Percentiles rank a stretch among this genome's conserved stretches.
Evolutionary conservation across 1,140 invertebrate species (phyloP).

Genomic region (Anoplolepis gracilipes): DNA sequence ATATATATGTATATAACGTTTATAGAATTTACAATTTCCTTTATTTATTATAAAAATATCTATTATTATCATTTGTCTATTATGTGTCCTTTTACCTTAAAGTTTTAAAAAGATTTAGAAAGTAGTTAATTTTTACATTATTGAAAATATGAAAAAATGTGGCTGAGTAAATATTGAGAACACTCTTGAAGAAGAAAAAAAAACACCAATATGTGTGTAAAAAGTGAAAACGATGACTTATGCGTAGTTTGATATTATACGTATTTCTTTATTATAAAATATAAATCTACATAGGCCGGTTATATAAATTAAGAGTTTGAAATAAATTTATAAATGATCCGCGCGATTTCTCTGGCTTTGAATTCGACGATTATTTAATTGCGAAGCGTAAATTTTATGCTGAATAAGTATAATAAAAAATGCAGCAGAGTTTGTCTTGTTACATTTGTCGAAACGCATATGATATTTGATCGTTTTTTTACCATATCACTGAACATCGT

Average conservation of each 20-base stretch:
- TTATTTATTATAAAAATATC: no score
- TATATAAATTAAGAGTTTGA: neutral
- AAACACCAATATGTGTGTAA: no score
- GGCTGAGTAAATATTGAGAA: neutral
- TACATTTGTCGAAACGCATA: neutral
- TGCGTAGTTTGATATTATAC: neutral
- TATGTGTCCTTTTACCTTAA: neutral
- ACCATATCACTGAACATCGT: neutral
- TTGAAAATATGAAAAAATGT: neutral
- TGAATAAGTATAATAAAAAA: slow-evolving; percentile 23
- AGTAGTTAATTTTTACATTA: no score
- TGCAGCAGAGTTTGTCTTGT: neutral
- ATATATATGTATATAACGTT: no score
- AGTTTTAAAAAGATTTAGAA: neutral
- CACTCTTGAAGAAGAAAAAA: neutral
- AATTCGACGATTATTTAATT: slow-evolving; percentile 11
- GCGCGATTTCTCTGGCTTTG: neutral
- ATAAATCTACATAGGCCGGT: neutral
- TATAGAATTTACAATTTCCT: no score
- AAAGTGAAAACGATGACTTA: neutral
- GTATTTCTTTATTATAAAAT: neutral
- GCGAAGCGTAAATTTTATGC: neutral
- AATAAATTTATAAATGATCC: neutral
- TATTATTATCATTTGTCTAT: neutral
- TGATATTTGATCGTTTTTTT: slow-evolving; percentile 14